These are phyloP conservation scores for Gymnosoma rotundatum DNA, from an alignment of 2,888 invertebrate genomes.

Conservation along the genomic window DNA sequence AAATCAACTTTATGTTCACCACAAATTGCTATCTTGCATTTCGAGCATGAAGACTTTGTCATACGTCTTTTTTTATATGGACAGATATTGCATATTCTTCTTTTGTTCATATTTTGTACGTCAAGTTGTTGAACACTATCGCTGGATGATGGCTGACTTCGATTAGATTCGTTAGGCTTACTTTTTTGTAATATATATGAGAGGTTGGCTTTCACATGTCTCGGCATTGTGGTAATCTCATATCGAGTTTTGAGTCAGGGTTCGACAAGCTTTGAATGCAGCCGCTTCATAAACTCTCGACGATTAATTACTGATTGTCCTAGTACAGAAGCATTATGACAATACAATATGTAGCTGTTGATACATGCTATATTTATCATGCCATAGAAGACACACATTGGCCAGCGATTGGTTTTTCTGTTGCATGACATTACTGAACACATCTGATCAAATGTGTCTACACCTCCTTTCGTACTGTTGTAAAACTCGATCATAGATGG, in stretches of 20 bases:
- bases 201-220: not conserved
- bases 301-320: not conserved
- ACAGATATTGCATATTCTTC: slow-evolving; percentile 8
- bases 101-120: not conserved
- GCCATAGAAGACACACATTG: slow-evolving; percentile 48
- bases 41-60: slow-evolving; percentile 13
- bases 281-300: slow-evolving; percentile 14
- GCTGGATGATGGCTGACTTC: not conserved
- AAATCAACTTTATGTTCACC: slow-evolving; percentile 26
- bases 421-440: slow-evolving; percentile 17
- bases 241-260: slow-evolving; percentile 16
- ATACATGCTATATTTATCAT: slow-evolving; percentile 33
- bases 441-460: slow-evolving; percentile 51
- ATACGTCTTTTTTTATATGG: slow-evolving; percentile 8
- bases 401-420: slow-evolving; percentile 51
- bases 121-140: not conserved
- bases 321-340: slow-evolving; percentile 28
- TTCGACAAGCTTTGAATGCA: slow-evolving; percentile 20
- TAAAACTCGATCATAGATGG: slow-evolving; percentile 57
- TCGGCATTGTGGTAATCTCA: not conserved
- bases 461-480: slow-evolving; percentile 56
- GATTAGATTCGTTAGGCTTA: not conserved
- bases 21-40: slow-evolving; percentile 14
- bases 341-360: slow-evolving; percentile 16
- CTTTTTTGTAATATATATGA: not conserved